Percentiles rank a stretch among this genome's conserved stretches.
phyloP scores from a whole-genome alignment of 2,797 vertebrate genomes.

The Champsocephalus esox region DNA sequence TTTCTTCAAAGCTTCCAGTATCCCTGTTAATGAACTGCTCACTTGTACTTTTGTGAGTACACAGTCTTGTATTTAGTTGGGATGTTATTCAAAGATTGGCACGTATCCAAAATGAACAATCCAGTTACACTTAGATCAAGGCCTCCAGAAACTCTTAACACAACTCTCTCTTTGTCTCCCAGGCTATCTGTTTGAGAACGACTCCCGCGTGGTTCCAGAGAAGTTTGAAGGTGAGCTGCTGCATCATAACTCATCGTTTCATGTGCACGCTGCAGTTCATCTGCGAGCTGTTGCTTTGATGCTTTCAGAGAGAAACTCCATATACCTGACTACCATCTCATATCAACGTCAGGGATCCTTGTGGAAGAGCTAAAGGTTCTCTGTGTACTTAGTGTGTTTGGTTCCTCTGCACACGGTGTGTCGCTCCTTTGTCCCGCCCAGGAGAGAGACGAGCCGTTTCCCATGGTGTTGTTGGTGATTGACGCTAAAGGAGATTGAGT shows the following conservation, averaged over 20 bases:
- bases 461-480: constrained; percentile 54
- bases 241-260: constrained; percentile 17
- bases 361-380: constrained; percentile 35
- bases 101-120: constrained; percentile 19
- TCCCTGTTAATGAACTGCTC: constrained; percentile 3
- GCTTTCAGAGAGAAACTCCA: constrained; percentile 48
- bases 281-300: constrained; percentile 9
- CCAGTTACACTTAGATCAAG: constrained; percentile 10
- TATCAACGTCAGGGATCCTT: constrained; percentile 37
- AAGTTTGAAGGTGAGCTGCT: constrained; percentile 92
- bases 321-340: constrained; percentile 18
- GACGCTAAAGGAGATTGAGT: constrained; percentile 64
- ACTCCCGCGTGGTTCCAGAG: constrained; percentile 95
- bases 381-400: constrained; percentile 47
- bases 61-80: constrained; percentile 33
- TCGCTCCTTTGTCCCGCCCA: constrained; percentile 55
- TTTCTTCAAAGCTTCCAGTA: constrained; percentile 21
- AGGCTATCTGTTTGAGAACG: constrained; percentile 95
- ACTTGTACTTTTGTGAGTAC: background rate
- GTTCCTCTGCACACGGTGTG: constrained; percentile 53
- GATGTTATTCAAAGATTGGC: constrained; percentile 42
- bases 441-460: constrained; percentile 55
- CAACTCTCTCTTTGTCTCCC: constrained; percentile 53
- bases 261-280: background rate
- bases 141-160: constrained; percentile 46